phyloP scores from a whole-genome alignment of 2,113 vertebrate genomes.

The Scolopax mira region DNA sequence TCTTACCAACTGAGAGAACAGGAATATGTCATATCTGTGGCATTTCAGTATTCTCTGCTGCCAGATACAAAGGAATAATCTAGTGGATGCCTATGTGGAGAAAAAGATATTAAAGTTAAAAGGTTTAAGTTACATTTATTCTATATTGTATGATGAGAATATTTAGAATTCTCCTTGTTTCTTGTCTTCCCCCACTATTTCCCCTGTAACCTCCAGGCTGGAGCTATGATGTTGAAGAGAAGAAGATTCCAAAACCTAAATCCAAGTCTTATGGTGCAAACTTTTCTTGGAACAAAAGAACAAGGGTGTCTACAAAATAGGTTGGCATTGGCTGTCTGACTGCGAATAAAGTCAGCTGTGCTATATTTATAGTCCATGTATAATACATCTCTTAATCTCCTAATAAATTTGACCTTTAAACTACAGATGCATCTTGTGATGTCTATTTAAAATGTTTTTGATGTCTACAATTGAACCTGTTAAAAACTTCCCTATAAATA shows the following conservation, averaged over 20 bases:
- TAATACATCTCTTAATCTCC: conserved; percentile 77
- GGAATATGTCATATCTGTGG: neutral
- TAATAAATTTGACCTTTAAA: conserved; percentile 85
- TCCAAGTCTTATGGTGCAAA: conserved; percentile 96
- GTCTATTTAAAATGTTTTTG: conserved; percentile 80
- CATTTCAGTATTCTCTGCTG: neutral
- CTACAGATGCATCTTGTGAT: conserved; percentile 69
- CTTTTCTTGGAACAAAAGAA: conserved; percentile 98
- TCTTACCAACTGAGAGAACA: neutral
- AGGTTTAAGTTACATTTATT: conserved; percentile 14
- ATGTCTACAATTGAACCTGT: conserved; percentile 72
- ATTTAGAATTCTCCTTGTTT: conserved; percentile 54
- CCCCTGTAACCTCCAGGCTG: conserved; percentile 79
- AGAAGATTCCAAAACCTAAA: conserved; percentile 87
- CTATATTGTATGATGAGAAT: neutral
- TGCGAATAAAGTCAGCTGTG: conserved; percentile 82
- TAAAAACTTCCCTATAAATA: conserved; percentile 71
- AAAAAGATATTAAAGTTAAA: conserved; percentile 8
- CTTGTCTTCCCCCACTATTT: neutral
- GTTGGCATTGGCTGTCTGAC: conserved; percentile 72
- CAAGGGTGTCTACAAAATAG: conserved; percentile 94
- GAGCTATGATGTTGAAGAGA: conserved; percentile 92
- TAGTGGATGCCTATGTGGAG: neutral
- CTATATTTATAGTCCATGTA: conserved; percentile 76
- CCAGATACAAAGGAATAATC: neutral